Percentiles rank a stretch among this genome's conserved stretches.
phyloP scores from a whole-genome alignment of 1,140 invertebrate genomes.

The Drosophila aff. region DNA sequence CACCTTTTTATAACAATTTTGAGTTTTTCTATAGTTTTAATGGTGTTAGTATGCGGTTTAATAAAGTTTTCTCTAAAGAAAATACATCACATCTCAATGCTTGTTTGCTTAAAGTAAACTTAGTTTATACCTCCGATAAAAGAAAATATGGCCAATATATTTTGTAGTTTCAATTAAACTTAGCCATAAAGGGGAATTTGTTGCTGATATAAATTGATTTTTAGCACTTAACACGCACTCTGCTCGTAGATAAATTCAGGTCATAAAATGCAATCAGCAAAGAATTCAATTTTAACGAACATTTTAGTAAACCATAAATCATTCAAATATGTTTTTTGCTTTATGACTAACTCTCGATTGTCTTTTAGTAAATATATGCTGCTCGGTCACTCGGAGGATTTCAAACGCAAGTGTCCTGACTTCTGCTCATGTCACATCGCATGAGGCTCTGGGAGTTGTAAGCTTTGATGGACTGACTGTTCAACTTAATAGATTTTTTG shows the following conservation, averaged over 20 bases:
- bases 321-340: constrained; percentile 7
- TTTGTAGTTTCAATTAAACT: constrained; percentile 5
- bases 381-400: constrained; percentile 9
- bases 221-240: not conserved
- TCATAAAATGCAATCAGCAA: constrained; percentile 8
- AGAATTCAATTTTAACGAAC: constrained; percentile 20
- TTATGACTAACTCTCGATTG: constrained; percentile 10
- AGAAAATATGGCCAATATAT: constrained; percentile 9
- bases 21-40: not conserved
- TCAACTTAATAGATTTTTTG: constrained; percentile 18
- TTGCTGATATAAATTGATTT: constrained; percentile 19
- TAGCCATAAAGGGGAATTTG: constrained; percentile 1
- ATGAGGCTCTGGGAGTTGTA: not conserved
- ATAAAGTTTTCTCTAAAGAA: not conserved
- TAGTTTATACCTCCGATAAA: not conserved
- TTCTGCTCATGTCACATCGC: constrained; percentile 16
- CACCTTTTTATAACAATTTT: not conserved
- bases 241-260: constrained; percentile 6
- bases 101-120: not conserved
- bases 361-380: constrained; percentile 27
- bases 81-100: not conserved
- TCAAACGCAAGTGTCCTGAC: constrained; percentile 17
- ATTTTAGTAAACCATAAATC: constrained; percentile 11
- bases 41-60: not conserved
- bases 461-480: constrained; percentile 25